Evolutionary conservation across 2,113 vertebrate species (phyloP), one percentile per base, ranked within the genome.

Genomic region (Callipepla squamata): DNA sequence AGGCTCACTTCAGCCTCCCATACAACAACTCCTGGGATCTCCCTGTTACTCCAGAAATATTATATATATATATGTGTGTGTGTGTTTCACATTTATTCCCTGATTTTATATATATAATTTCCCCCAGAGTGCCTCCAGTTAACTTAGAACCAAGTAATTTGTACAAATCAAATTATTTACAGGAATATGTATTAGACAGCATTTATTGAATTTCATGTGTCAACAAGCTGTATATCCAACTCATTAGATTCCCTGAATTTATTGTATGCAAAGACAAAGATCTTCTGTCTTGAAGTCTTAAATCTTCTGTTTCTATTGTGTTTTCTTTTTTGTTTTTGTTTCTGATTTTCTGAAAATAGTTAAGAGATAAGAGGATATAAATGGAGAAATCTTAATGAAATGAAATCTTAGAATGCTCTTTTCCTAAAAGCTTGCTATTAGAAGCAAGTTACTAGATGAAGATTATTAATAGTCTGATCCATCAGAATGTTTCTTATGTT

Each of bases 161-260:
- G 34, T 63, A 67, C 63, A 85, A 78, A 87, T 87, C 47, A 85
- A 94, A 88, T 91, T 87, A 85, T 93, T 95, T 96, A 93, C 79
- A 87, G 65, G 51, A 77, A 80, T 92, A 78, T 78, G 36, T 61
- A 80, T 74, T 91, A 65, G 70, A 77, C 91, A 77, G 11, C 38
- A 93, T 94, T 93, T 87, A 94, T 77, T 89, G 84, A 94, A 82
- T 87, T 96, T 89, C 61, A 55, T 80, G 85, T 92, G 50, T 57
- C 81, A 78, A 91, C 30, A 67, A 89, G 57, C 11, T 70, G 38
- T 22, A 75, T 18, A 85, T 66, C 45, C 51, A 70, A 80, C 61
- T 87, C 5, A 0, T 76, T 80, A 80, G 30, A 89, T 77, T 74
- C 38, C 17, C 21, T 75, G 57, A 85, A 94, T 66, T 68, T 83